Base-by-base conservation (phyloP, 2,888 invertebrate genomes). In the Hypsopygia costalis region DNA sequence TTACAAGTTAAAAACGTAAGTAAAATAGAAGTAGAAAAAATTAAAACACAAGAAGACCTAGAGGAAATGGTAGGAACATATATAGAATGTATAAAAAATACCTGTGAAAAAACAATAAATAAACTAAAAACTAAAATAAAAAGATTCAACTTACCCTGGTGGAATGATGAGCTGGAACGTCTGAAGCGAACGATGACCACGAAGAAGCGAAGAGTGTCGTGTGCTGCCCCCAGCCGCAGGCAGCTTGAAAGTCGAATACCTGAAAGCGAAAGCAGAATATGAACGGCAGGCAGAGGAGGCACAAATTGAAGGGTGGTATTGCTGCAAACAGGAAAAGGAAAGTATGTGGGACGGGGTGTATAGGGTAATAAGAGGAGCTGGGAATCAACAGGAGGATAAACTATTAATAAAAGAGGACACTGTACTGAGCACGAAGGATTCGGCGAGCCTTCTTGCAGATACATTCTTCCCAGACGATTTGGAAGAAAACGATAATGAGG, bases 271-370 rank as follows among this genome's bases (percentile, higher is more conserved):
- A 36, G 43, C 44, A 35, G 11, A 30, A 21, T 53, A 57, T 35
- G 44, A 52, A 25, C 7, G 2, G 1, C 29, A 27, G 30, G 42
- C 34, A 0, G 33, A 40, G 10, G 28, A 20, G 6, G 51, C 53
- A 0, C 44, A 46, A 7, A 44, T 27, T 0, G 16, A 34, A 0
- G 52, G 55, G 29, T 55, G 56, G 0, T 54, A 48, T 11, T 58
- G 55, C 4, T 7, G n/a, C 0, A 44, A 10, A 9, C 55, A 55
- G 39, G 49, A 51, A 7, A 38, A 9, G 11, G 54, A 53, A 27
- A 34, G 36, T 3, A 3, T 49, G 3, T 54, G 40, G 41, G 41
- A 43, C 5, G 36, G 46, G 0, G 37, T 40, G 1, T 43, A 43
- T 6, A 34, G 46, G 7, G 37, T 47, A 0, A 41, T 43, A 1